Evolutionary conservation across 2,888 invertebrate species (phyloP).

Genomic region (Hirtodrosophila cameraria): DNA sequence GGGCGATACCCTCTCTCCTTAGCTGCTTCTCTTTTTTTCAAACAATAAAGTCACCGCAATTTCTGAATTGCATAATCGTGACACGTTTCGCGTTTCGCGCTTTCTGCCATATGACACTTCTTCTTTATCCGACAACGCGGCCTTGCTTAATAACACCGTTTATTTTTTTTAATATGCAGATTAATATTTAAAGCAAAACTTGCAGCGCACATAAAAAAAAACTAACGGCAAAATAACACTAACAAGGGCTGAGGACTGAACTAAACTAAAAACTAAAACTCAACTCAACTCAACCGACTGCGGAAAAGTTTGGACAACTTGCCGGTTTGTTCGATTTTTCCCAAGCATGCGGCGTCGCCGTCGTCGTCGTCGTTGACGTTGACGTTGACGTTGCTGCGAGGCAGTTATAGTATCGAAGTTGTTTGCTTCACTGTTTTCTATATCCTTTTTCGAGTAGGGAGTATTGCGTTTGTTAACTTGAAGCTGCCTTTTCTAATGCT

Average conservation of each 20-base stretch:
- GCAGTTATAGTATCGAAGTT: slow-evolving; percentile 15
- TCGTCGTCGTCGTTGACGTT: no score
- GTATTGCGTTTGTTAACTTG: not conserved
- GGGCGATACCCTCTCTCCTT: no score
- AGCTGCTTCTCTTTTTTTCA: no score
- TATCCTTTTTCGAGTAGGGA: slow-evolving; percentile 5
- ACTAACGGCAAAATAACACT: slow-evolving; percentile 8
- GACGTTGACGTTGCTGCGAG: slow-evolving; percentile 43
- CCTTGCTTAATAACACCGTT: slow-evolving; percentile 16
- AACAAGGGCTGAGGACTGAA: slow-evolving; percentile 49
- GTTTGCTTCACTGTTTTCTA: slow-evolving; percentile 1
- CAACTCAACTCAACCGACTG: slow-evolving; percentile 43
- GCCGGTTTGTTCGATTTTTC: slow-evolving; percentile 73
- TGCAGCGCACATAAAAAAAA: slow-evolving; percentile 10
- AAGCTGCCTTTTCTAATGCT: no score
- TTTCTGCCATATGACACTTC: slow-evolving; percentile 2
- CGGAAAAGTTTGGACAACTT: slow-evolving; percentile 58
- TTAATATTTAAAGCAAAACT: slow-evolving; percentile 53
- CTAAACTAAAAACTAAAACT: slow-evolving; percentile 46
- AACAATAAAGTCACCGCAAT: no score
- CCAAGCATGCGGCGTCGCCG: slow-evolving; percentile 49
- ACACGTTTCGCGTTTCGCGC: slow-evolving; percentile 1
- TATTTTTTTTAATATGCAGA: slow-evolving; percentile 39
- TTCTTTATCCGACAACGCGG: slow-evolving; percentile 16
- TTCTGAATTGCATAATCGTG: slow-evolving; percentile 53